Percentiles rank a stretch among this genome's conserved stretches.
Evolutionary conservation across 2,888 invertebrate genomes (phyloP).

Genomic region (Volucella inflata): DNA sequence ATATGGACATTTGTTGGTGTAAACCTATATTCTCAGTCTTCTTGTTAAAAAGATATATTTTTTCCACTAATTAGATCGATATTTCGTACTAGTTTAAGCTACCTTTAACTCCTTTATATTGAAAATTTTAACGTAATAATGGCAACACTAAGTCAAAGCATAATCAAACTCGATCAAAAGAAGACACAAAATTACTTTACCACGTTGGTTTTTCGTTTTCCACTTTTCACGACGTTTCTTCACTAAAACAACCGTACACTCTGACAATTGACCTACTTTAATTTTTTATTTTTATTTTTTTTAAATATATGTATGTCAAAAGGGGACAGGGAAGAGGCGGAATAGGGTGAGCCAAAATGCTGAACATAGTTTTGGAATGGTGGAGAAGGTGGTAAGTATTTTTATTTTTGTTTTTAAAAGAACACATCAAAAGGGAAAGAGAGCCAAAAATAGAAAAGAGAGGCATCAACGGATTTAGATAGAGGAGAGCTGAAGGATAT

Average conservation of each 20-base stretch:
- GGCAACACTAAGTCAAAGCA: too few relatives aligned
- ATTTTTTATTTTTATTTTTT: too few relatives aligned
- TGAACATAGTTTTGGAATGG: background rate
- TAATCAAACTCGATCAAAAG: background rate
- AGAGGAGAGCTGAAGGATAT: background rate
- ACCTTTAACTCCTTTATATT: too few relatives aligned
- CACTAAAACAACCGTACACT: slow-evolving; percentile 44
- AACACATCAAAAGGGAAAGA: slow-evolving; percentile 2
- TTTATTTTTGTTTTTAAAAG: background rate
- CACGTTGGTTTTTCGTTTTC: background rate
- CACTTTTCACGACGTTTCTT: background rate
- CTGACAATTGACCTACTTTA: slow-evolving; percentile 41
- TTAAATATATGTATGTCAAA: slow-evolving; percentile 13
- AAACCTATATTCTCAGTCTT: too few relatives aligned
- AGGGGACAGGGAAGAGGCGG: background rate
- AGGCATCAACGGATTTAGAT: background rate
- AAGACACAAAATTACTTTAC: background rate
- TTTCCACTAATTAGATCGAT: too few relatives aligned
- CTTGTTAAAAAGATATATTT: too few relatives aligned
- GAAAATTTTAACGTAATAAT: too few relatives aligned
- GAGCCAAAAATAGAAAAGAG: slow-evolving; percentile 3
- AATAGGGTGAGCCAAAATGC: slow-evolving; percentile 16
- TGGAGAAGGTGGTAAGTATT: background rate
- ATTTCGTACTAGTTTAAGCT: too few relatives aligned
- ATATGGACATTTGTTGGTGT: too few relatives aligned